These are phyloP conservation scores for Periophthalmodon schlosseri DNA, from an alignment of 2,113 vertebrate species.

Conservation along the genomic window DNA sequence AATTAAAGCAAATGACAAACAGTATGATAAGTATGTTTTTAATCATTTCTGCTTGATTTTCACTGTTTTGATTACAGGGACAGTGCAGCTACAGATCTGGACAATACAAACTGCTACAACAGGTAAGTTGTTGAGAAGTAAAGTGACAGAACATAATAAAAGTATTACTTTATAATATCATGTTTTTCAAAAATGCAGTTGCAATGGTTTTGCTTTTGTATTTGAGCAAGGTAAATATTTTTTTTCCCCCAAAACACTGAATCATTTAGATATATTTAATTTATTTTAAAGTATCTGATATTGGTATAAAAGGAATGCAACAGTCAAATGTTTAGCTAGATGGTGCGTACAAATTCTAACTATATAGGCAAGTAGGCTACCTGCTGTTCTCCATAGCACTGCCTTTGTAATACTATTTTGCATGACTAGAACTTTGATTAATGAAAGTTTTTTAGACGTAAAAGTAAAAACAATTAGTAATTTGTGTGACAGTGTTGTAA, in stretches of 20 bases:
- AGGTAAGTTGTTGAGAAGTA: slow-evolving; percentile 60
- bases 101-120: slow-evolving; percentile 51
- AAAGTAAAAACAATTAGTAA: background rate
- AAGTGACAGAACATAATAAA: background rate
- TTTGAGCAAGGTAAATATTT: too few species aligned
- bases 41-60: slow-evolving; percentile 5
- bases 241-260: too few species aligned
- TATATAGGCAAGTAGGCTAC: too few species aligned
- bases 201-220: too few species aligned
- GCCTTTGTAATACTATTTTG: background rate
- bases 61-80: slow-evolving; percentile 56
- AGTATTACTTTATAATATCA: background rate
- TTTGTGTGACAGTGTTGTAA: background rate
- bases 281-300: background rate
- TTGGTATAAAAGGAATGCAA: too few species aligned
- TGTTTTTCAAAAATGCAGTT: background rate
- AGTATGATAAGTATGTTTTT: background rate
- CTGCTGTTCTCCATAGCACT: too few species aligned
- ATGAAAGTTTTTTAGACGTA: background rate
- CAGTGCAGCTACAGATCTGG: slow-evolving; percentile 47
- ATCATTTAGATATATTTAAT: too few species aligned
- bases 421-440: background rate
- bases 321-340: background rate
- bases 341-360: background rate
- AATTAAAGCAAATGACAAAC: slow-evolving; percentile 14